A percentile compares a stretch with the other conserved stretches of the same genome.
phyloP scores from a whole-genome alignment of 2,113 vertebrate species.

The Lanius collurio region DNA sequence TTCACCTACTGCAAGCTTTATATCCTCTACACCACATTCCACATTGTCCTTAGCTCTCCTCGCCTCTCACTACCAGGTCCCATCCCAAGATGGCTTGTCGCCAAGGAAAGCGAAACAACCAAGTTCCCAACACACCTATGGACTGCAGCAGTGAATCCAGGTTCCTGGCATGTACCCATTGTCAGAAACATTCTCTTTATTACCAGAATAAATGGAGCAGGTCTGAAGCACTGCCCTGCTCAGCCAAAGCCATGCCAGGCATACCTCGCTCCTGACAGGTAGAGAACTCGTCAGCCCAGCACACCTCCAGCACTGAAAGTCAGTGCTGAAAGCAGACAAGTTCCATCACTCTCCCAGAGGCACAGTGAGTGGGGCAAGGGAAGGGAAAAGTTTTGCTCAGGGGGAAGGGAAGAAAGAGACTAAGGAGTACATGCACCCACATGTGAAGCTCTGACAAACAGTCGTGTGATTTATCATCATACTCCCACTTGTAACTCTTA shows the following conservation, averaged over 20 bases:
- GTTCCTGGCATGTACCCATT: not conserved
- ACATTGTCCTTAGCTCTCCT: not conserved
- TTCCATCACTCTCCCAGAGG: not conserved
- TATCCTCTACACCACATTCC: not conserved
- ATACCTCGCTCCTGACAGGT: not conserved
- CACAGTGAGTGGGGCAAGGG: not conserved
- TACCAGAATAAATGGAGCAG: not conserved
- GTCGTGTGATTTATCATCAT: constrained; percentile 65
- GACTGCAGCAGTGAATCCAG: not conserved
- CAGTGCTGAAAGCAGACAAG: not conserved
- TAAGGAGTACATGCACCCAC: not conserved
- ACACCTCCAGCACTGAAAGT: not conserved
- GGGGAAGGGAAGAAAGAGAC: not conserved
- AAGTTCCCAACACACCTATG: not conserved
- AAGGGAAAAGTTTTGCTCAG: not conserved
- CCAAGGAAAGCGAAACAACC: not conserved
- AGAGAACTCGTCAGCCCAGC: not conserved
- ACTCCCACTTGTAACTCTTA: constrained; percentile 74
- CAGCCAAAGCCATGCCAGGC: not conserved
- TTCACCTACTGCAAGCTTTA: not conserved
- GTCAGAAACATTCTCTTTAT: not conserved
- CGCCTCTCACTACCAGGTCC: not conserved
- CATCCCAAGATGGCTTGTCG: not conserved
- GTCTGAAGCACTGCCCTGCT: not conserved
- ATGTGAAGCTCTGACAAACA: constrained; percentile 43